phyloP scores from a whole-genome alignment of 2,888 invertebrate species.

The Chorisops tibialis region DNA sequence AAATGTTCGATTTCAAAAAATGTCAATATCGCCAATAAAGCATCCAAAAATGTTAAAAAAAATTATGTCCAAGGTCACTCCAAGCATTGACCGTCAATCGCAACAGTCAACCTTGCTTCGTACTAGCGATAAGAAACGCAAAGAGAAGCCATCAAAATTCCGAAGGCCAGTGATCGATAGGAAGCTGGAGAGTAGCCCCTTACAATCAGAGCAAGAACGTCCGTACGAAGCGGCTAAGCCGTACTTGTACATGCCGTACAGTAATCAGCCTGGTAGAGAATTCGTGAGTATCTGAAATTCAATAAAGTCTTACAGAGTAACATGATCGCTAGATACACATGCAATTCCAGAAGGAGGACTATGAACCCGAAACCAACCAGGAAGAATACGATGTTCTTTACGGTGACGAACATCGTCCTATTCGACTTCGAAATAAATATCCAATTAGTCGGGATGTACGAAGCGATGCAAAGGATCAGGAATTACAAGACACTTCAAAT shows the following conservation, averaged over 20 bases:
- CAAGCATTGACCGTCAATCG: not conserved
- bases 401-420: slow-evolving; percentile 47
- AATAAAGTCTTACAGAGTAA: not conserved
- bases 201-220: slow-evolving; percentile 4
- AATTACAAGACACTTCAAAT: slow-evolving; percentile 29
- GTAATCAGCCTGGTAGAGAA: slow-evolving; percentile 30
- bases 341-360: slow-evolving; percentile 41
- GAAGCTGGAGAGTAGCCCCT: slow-evolving; percentile 8
- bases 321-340: not conserved
- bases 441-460: slow-evolving; percentile 49
- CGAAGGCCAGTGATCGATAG: slow-evolving; percentile 17
- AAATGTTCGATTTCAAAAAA: slow-evolving; percentile 46
- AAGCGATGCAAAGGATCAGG: slow-evolving; percentile 40
- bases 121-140: not conserved
- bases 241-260: slow-evolving; percentile 31
- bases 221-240: slow-evolving; percentile 22
- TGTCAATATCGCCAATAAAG: slow-evolving; percentile 45
- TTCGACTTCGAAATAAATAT: slow-evolving; percentile 47
- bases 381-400: slow-evolving; percentile 47
- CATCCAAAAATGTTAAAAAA: slow-evolving; percentile 52
- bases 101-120: slow-evolving; percentile 12
- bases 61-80: slow-evolving; percentile 34
- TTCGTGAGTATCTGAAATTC: slow-evolving; percentile 34
- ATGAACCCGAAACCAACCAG: slow-evolving; percentile 36
- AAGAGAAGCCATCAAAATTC: not conserved